Percentiles rank a stretch among this genome's conserved stretches.
Evolutionary conservation across 2,888 invertebrate genomes (phyloP).

Genomic region (Drosophila borealis): DNA sequence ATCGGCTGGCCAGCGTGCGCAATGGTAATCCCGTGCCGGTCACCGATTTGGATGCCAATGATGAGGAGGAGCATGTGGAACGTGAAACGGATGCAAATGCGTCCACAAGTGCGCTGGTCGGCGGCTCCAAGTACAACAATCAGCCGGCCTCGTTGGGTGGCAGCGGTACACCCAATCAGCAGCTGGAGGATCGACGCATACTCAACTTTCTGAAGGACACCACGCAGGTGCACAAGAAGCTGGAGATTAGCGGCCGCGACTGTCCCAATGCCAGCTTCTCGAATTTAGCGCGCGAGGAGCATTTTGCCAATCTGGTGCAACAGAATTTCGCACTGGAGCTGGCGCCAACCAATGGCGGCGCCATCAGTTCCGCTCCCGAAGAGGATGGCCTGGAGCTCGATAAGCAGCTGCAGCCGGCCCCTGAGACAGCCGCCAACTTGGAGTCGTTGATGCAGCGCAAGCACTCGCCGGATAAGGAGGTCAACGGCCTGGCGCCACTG

Average conservation of each 20-base stretch:
- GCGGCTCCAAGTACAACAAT: slow-evolving; percentile 67
- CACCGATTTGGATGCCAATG: slow-evolving; percentile 82
- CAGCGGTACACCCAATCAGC: slow-evolving; percentile 71
- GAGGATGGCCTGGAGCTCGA: slow-evolving; percentile 62
- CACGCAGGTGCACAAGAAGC: slow-evolving; percentile 84
- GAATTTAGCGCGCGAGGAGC: slow-evolving; percentile 85
- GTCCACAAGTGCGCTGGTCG: slow-evolving; percentile 72
- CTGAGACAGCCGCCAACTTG: slow-evolving; percentile 82
- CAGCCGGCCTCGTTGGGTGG: slow-evolving; percentile 51
- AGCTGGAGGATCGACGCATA: slow-evolving; percentile 84
- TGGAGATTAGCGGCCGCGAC: slow-evolving; percentile 83
- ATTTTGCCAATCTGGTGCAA: slow-evolving; percentile 85
- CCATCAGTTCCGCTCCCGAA: slow-evolving; percentile 64
- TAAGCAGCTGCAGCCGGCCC: slow-evolving; percentile 38
- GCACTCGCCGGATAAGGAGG: slow-evolving; percentile 84
- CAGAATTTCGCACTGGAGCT: slow-evolving; percentile 84
- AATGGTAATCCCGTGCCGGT: slow-evolving; percentile 81
- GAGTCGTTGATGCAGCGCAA: slow-evolving; percentile 84
- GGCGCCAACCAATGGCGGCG: slow-evolving; percentile 53
- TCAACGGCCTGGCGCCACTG: slow-evolving; percentile 75
- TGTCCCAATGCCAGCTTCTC: slow-evolving; percentile 85
- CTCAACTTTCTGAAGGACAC: slow-evolving; percentile 85
- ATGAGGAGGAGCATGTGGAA: slow-evolving; percentile 48
- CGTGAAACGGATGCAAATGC: slow-evolving; percentile 71
- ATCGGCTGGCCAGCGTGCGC: slow-evolving; percentile 74